Conservation (phyloP, 2,797 vertebrate species). For the Corythornis leucogaster region DNA sequence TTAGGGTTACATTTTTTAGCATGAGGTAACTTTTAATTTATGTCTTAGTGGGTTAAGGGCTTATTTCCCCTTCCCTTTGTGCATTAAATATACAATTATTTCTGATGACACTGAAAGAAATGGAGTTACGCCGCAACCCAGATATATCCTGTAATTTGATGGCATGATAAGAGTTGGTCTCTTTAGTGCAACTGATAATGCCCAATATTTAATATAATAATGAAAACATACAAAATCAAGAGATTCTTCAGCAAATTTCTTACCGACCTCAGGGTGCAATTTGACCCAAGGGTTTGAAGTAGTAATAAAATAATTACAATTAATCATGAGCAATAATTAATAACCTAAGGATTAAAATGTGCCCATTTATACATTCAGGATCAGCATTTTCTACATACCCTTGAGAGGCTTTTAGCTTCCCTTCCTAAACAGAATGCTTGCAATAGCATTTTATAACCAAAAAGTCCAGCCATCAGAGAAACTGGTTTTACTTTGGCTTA, state of each 20-base stretch:
- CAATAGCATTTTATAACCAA: not conserved
- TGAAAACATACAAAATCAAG: slow-evolving; percentile 21
- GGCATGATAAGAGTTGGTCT: slow-evolving; percentile 50
- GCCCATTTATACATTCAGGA: slow-evolving; percentile 39
- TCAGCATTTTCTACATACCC: slow-evolving; percentile 50
- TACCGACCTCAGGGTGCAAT: not conserved
- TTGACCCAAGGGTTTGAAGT: slow-evolving; percentile 52
- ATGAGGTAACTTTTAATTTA: slow-evolving; percentile 36
- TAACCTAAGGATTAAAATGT: slow-evolving; percentile 51
- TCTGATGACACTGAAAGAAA: slow-evolving; percentile 57
- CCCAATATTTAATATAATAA: slow-evolving; percentile 39
- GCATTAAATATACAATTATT: slow-evolving; percentile 36
- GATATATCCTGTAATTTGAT: slow-evolving; percentile 65
- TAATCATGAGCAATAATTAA: slow-evolving; percentile 64
- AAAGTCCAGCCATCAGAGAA: not conserved
- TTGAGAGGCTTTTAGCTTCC: slow-evolving; percentile 42
- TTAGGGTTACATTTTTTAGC: slow-evolving; percentile 12
- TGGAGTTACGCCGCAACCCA: slow-evolving; percentile 39
- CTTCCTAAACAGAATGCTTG: slow-evolving; percentile 54
- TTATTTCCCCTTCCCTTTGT: slow-evolving; percentile 1
- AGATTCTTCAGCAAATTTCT: slow-evolving; percentile 47
- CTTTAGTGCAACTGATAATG: slow-evolving; percentile 45
- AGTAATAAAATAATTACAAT: slow-evolving; percentile 65
- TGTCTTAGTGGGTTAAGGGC: slow-evolving; percentile 47
- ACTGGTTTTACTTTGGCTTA: not conserved